Evolutionary conservation across 2,888 invertebrate genomes (phyloP), one percentile per base, ranked within the genome.

Genomic region (Nephrocerus scutellatus): DNA sequence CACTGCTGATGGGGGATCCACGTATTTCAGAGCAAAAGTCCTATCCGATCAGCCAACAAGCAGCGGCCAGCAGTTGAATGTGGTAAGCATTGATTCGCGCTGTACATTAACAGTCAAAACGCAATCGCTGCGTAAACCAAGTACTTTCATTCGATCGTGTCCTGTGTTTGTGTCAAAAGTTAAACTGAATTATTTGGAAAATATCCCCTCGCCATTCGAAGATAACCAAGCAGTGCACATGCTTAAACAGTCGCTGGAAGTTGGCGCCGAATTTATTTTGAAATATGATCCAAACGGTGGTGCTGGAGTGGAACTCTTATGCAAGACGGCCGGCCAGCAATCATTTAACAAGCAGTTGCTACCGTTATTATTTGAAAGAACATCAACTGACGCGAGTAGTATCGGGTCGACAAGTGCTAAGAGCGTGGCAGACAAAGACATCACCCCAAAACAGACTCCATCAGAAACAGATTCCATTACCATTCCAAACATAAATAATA

Each of bases 281-380:
- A 44, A 48, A 16, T 47, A 43, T 14, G 44, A 45, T 2, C 48
- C 47, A 9, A 10, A 13, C 7, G 36, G 35, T 4, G 33, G 35
- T n/a, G 3, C 21, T 16, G 33, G 36, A 14, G 48, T 48, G 1
- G 53, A 55, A 31, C 34, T 55, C 23, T 14, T 50, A 1, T 39
- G 50, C 14, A 46, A 46, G 6, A 48, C 46, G 2, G 36, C 45
- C 10, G 47, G 47, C 12, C 43, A 43, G 5, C 50, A 50, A 23
- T 54, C 53, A 1, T 39, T 55, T 8, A 54, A 53, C 24, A 55
- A 53, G 30, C 45, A 51, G 22, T 22, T 55, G 3, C 31, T 55
- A 12, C 52, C 55, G 5, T 40, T 54, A 44, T 40, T 54, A 1
- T 53, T 52, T 25, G 53, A 54, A 40, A 43, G 47, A 21, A 26